These are phyloP conservation scores for Danaus melanippus DNA, from an alignment of 1,140 invertebrate genomes.

Conservation along the genomic window DNA sequence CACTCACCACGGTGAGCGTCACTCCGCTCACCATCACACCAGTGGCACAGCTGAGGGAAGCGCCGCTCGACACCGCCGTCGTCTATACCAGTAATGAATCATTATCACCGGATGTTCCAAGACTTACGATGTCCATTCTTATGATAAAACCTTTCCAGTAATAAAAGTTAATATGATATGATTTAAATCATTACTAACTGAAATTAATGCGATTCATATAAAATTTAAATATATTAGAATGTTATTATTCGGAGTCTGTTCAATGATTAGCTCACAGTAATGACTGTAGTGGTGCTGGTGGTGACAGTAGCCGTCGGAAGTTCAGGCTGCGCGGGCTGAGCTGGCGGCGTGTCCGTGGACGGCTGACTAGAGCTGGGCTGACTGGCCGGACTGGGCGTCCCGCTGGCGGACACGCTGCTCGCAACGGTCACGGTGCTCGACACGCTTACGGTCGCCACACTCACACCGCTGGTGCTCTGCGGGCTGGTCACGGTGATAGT, in stretches of 20 bases:
- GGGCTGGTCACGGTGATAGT: conserved; percentile 13
- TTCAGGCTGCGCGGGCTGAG: conserved; percentile 18
- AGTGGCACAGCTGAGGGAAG: conserved; percentile 10
- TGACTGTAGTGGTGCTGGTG: conserved; percentile 19
- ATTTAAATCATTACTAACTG: too few relatives aligned
- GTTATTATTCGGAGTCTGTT: too few relatives aligned
- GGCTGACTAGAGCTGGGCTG: conserved; percentile 11
- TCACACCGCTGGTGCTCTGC: conserved; percentile 14
- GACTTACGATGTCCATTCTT: too few relatives aligned
- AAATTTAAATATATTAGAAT: too few relatives aligned
- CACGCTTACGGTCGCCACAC: conserved; percentile 7
- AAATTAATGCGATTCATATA: too few relatives aligned
- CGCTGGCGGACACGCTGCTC: conserved; percentile 10
- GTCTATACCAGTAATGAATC: conserved; percentile 12
- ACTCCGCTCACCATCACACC: conserved; percentile 10
- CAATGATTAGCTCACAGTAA: conserved; percentile 14
- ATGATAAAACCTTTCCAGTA: too few relatives aligned
- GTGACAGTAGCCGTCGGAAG: conserved; percentile 20
- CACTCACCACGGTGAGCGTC: conserved; percentile 17
- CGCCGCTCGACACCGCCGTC: conserved; percentile 16
- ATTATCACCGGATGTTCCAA: too few relatives aligned
- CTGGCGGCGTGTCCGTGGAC: conserved; percentile 9
- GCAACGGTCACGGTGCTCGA: conserved; percentile 9
- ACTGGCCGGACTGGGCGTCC: conserved; percentile 14
- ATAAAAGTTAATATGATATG: too few relatives aligned